Evolutionary conservation across 2,888 invertebrate species (phyloP), one percentile per base, ranked within the genome.

Genomic region (Hydroisotoma schaefferi): DNA sequence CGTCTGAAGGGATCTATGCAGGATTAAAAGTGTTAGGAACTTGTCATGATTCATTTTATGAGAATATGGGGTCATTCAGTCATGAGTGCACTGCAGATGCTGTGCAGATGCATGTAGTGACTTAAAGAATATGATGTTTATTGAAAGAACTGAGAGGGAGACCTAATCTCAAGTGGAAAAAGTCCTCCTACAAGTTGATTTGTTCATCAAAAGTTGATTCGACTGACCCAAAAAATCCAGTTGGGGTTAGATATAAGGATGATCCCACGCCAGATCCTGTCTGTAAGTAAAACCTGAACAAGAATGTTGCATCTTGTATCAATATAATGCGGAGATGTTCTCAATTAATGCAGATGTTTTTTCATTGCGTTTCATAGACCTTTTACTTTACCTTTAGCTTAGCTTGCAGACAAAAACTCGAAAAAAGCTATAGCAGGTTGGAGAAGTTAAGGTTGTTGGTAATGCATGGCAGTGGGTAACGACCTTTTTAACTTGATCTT

Each of bases 191-290:
- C 49, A 49, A 25, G 26, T 49, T 49, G 25, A 49, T 25, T 27
- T 25, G 5, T 46, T 26, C 6, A 15, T 46, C 46, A 15, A 22
- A 5, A 27, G 23, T 49, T 49, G 49, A 25, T 27, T 28, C 49
- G 49, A 49, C 49, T 49, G 26, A 49, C 49, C 49, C 18, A 49
- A 15, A 49, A 49, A 49, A 27, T 5, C 28, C 26, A 20, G 40
- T 40, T 40, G 40, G 40, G 40, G 40, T 40, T 40, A 40, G 40
- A 40, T 40, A 20, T 15, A 15, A 40, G 20, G 40, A 40, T 40
- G 40, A 40, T 15, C n/a, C 40, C 3, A 40, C 40, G 20, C 20
- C n/a, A 40, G 8, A 40, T 40, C 40, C 40, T 40, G 40, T 40
- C 40, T 40, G 40, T 15, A 10, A 40, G 20, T 15, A 40, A 5